Evolutionary conservation across 2,113 vertebrate species (phyloP).

Genomic region (Machaerirhynchus nigripectus): DNA sequence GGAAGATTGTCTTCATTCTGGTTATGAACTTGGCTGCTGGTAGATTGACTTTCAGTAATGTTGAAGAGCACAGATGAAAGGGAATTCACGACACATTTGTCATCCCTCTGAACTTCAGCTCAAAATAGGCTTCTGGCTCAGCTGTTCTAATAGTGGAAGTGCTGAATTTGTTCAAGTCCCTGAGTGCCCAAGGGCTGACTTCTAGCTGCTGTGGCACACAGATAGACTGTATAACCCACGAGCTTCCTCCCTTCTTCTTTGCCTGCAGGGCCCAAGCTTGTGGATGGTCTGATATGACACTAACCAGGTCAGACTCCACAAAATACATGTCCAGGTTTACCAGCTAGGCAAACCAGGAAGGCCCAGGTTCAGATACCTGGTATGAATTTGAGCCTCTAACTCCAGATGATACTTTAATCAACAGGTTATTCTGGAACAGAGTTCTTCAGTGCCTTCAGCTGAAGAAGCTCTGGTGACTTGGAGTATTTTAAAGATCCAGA

Average conservation of each 20-base stretch:
- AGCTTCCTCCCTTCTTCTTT: not conserved
- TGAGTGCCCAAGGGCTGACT: not conserved
- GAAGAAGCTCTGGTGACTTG: not conserved
- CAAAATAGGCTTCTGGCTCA: not conserved
- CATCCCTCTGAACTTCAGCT: not conserved
- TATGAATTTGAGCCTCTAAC: not conserved
- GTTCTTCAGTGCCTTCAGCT: not conserved
- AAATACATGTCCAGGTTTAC: not conserved
- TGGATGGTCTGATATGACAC: not conserved
- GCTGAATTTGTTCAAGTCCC: not conserved
- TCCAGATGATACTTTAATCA: not conserved
- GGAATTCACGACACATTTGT: not conserved
- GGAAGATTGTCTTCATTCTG: not conserved
- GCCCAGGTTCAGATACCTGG: not conserved
- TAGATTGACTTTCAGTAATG: not conserved
- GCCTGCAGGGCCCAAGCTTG: not conserved
- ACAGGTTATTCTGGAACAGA: not conserved
- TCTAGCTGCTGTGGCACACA: not conserved
- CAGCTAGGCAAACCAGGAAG: not conserved
- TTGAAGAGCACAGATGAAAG: not conserved
- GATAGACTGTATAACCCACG: rapidly evolving
- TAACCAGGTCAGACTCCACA: not conserved
- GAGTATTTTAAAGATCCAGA: not conserved
- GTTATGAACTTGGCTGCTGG: not conserved
- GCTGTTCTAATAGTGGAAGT: not conserved